Conservation (phyloP, 2,113 vertebrate genomes). For the Pseudopodoces humilis region DNA sequence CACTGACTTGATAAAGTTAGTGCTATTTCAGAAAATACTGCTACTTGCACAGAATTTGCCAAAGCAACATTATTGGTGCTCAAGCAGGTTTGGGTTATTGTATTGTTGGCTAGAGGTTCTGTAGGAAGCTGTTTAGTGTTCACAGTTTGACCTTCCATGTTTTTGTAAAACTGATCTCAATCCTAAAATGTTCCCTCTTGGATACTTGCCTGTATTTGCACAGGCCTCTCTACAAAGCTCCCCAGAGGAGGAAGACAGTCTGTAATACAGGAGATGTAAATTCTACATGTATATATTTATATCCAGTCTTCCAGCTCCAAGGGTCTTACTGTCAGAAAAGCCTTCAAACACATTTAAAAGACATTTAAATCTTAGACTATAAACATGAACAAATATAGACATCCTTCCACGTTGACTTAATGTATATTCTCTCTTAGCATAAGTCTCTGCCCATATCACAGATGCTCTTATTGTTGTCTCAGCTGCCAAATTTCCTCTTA, state of each 20-base stretch:
- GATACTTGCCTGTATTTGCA: background rate
- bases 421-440: background rate
- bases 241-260: background rate
- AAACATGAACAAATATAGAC: background rate
- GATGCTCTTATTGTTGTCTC: background rate
- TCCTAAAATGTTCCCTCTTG: background rate
- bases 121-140: background rate
- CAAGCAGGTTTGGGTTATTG: background rate
- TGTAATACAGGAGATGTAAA: background rate
- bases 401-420: background rate
- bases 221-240: background rate
- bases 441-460: background rate
- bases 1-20: background rate
- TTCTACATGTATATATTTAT: background rate
- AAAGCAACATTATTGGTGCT: background rate
- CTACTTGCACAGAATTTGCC: background rate
- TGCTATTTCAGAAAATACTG: conserved; percentile 27
- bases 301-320: background rate
- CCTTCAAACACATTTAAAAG: background rate
- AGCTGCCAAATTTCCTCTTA: background rate
- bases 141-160: background rate
- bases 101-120: background rate
- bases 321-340: background rate
- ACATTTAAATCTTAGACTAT: background rate
- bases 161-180: background rate